Evolutionary conservation across 2,888 invertebrate species (phyloP), one percentile per base, ranked within the genome.

Genomic region (Acleris emargana): DNA sequence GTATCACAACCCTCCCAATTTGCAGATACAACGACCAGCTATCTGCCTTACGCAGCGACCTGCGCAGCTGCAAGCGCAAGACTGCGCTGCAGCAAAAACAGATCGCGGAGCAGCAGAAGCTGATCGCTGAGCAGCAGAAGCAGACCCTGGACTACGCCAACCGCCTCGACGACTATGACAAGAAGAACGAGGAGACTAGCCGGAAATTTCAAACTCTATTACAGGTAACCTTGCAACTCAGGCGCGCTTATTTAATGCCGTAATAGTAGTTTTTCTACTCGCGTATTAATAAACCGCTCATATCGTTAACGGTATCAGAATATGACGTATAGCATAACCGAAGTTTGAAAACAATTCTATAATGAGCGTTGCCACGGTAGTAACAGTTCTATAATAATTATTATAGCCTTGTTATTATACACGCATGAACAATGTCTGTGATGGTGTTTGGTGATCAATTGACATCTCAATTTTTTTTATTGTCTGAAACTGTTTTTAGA

Each of bases 121-220:
- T 95, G 72, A 88, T 95, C 50, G 94, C 95, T 0, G 96, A 96
- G 73, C 95, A 95, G 77, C 95, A 95, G 76, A 96, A 96, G 74
- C 96, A 96, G 81, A 95, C 95, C 0, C 80, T 96, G 71, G 96
- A 96, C 77, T 97, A 97, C 81, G 96, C 96, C 0, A 96, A 95
- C 79, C 94, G 97, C n/a, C 93, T 97, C 69, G 97, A 97, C 77
- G 97, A 97, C 77, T 96, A 97, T 75, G 97, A 97, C 77, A 97
- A 97, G 87, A 97, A 97, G 82, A 97, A 97, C 82, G 97, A 97
- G 79, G 97, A 97, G 83, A 97, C 96, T 68, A 96, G 97, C 58
- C 94, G 97, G 64, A 97, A 97, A 88, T 97, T 97, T 89, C 97
- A 97, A 81, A 97, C 97, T 68, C 91, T 97, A 72, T 89, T 97